Base-by-base conservation (phyloP, 1,140 invertebrate species). In the Diorhabda elongata region DNA sequence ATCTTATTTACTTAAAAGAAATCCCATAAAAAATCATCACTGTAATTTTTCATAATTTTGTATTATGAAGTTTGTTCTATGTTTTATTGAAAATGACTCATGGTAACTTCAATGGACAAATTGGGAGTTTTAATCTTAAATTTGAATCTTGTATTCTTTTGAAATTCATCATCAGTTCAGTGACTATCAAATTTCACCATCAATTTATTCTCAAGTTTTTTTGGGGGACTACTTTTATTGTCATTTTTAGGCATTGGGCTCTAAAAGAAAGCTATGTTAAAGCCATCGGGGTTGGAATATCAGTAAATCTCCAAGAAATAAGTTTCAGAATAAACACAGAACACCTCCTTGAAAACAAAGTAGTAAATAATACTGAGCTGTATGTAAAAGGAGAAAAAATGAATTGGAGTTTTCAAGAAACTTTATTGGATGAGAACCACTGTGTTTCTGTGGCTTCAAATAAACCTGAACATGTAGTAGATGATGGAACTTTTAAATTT, bases 181-280 rank as follows among this genome's bases (percentile, higher is more conserved):
- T 26, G 0, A 26, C 26, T 26, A 26, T 26, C 26, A 26, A 26
- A 26, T 26, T 26, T 26, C 26, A 26, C 26, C 26, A 26, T 26
- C 26, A 26, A 26, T 26, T 26, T 26, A 26, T 26, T 26, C 26
- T 26, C 26, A 26, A 26, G 26, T 26, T 26, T 26, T 26, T 26
- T 26, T 26, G 26, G 26, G 26, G 26, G 26, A 26, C 26, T 26
- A 26, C 26, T 26, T 26, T 26, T 26, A 26, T 26, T 26, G 26
- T 26, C 26, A 26, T 26, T 64, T 64, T 41, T 52, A 64, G 65
- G 58, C 85, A 92, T 78, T 98, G 96, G 96, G 91, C 92, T 72
- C 83, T 98, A n/a, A 98, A 98, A 84, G 97, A 98, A 80, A 93
- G 93, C 80, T 96, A 95, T 80, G 90, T 96, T 0, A 98, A 98